Evolutionary conservation across 1,140 invertebrate genomes (phyloP).

Genomic region (Micrasema longulum): DNA sequence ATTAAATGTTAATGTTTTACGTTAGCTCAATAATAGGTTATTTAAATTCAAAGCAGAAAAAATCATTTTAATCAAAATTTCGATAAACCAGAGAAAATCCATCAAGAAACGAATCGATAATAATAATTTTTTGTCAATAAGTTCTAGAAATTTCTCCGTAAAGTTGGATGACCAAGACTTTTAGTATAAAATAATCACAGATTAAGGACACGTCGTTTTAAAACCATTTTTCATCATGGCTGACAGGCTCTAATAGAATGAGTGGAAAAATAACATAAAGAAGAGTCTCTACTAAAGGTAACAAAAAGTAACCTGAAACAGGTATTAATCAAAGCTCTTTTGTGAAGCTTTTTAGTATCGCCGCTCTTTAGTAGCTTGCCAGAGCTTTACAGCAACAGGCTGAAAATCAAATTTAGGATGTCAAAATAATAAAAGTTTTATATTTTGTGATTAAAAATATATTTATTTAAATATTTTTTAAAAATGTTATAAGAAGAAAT

Average conservation of each 20-base stretch:
- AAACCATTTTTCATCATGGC: slow-evolving; percentile 51
- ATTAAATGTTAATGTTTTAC: too few relatives aligned
- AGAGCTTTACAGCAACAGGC: too few relatives aligned
- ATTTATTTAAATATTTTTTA: not conserved
- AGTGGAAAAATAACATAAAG: slow-evolving; percentile 36
- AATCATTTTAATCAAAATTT: too few relatives aligned
- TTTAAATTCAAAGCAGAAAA: too few relatives aligned
- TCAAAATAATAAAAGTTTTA: not conserved
- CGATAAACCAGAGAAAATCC: too few relatives aligned
- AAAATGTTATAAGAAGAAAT: not conserved
- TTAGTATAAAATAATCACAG: slow-evolving; percentile 52
- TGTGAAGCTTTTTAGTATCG: slow-evolving; percentile 1
- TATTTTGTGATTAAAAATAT: not conserved
- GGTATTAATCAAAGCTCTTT: slow-evolving; percentile 33
- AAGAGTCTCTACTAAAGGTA: slow-evolving; percentile 21
- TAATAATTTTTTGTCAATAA: too few relatives aligned
- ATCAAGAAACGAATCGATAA: too few relatives aligned
- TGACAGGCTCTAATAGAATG: slow-evolving; percentile 45
- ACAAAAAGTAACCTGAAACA: slow-evolving; percentile 31
- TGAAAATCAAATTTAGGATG: too few relatives aligned
- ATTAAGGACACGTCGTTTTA: slow-evolving; percentile 52
- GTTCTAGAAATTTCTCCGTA: too few relatives aligned
- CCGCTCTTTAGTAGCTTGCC: not conserved
- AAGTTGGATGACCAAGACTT: not conserved
- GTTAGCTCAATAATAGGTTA: too few relatives aligned